phyloP scores from a whole-genome alignment of 2,888 invertebrate genomes.

The Drosophila neonasuta region DNA sequence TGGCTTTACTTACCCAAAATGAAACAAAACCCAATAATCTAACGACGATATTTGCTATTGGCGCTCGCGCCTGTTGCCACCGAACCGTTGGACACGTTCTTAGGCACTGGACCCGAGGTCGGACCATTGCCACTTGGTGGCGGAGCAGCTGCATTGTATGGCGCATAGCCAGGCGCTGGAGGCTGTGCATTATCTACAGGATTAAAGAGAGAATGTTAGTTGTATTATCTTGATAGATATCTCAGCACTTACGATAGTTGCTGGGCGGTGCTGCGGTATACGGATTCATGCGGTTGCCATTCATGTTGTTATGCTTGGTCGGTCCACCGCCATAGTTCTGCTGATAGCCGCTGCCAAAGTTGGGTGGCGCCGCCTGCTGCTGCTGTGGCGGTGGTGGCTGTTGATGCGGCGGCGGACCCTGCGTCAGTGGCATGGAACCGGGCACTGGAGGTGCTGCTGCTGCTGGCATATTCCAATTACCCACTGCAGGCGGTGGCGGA shows the following conservation, averaged over 20 bases:
- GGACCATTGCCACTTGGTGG: slow-evolving; percentile 55
- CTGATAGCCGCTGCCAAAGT: slow-evolving; percentile 87
- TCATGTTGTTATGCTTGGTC: slow-evolving; percentile 86
- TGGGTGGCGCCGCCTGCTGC: slow-evolving; percentile 61
- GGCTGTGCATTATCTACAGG: slow-evolving; percentile 62
- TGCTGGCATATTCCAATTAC: slow-evolving; percentile 65
- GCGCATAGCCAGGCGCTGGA: slow-evolving; percentile 59
- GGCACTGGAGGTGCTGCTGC: slow-evolving; percentile 59
- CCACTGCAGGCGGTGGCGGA: slow-evolving; percentile 64
- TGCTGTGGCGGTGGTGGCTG: slow-evolving; percentile 46
- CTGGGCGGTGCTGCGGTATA: slow-evolving; percentile 79
- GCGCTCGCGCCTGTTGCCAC: slow-evolving; percentile 61
- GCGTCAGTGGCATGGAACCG: slow-evolving; percentile 54
- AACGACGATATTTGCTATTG: slow-evolving; percentile 74
- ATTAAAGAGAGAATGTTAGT: neutral
- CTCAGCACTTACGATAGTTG: slow-evolving; percentile 63
- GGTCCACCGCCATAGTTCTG: slow-evolving; percentile 93
- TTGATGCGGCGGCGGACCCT: slow-evolving; percentile 61
- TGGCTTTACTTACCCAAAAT: slow-evolving; percentile 52
- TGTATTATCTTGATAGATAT: neutral
- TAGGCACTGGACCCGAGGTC: slow-evolving; percentile 55
- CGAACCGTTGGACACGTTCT: slow-evolving; percentile 65
- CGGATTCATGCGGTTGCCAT: slow-evolving; percentile 88
- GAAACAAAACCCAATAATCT: slow-evolving; percentile 5
- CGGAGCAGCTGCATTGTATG: slow-evolving; percentile 63